These are phyloP conservation scores for Aphaenogaster ashmeadi DNA, from an alignment of 1,140 invertebrate species.

Conservation along the genomic window DNA sequence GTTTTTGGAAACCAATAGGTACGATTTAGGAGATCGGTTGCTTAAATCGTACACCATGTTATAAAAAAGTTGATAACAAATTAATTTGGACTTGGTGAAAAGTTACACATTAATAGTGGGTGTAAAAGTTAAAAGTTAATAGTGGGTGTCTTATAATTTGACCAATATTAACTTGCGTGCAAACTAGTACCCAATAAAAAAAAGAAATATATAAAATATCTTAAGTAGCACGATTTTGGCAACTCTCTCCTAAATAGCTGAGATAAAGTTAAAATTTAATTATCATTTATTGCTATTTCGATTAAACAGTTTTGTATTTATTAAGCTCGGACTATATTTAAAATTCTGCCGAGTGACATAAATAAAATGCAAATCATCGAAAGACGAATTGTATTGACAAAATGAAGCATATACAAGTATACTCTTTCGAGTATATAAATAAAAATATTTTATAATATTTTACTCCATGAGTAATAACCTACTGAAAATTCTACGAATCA, in stretches of 20 bases:
- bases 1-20: too few relatives aligned
- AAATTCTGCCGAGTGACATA: not conserved
- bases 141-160: too few relatives aligned
- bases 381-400: not conserved
- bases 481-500: not conserved
- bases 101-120: too few relatives aligned
- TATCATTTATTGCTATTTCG: not conserved
- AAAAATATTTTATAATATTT: not conserved
- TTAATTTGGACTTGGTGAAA: too few relatives aligned
- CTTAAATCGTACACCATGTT: too few relatives aligned
- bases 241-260: not conserved
- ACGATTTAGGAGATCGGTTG: too few relatives aligned
- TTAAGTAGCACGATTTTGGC: too few relatives aligned
- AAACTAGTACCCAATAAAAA: too few relatives aligned
- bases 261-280: slow-evolving; percentile 15
- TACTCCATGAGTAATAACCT: not conserved
- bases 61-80: too few relatives aligned
- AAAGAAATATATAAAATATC: too few relatives aligned
- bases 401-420: not conserved
- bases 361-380: slow-evolving; percentile 7
- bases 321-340: not conserved
- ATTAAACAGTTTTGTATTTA: not conserved
- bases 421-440: not conserved
- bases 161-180: too few relatives aligned
- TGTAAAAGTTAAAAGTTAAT: too few relatives aligned